phyloP scores from a whole-genome alignment of 2,888 invertebrate genomes.

The Clusia tigrina region DNA sequence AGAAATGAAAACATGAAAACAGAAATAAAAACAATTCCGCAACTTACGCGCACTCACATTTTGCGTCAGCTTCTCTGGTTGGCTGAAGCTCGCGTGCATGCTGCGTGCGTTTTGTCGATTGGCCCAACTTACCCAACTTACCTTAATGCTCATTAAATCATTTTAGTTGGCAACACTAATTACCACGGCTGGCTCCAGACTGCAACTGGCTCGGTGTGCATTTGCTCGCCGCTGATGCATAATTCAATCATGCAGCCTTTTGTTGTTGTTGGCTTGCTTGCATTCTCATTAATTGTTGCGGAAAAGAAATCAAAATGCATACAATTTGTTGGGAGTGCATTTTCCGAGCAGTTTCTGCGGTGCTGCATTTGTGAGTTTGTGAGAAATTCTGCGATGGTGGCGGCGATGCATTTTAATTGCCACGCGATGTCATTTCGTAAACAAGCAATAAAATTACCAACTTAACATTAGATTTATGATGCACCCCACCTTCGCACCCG shows the following conservation, averaged over 20 bases:
- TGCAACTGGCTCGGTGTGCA: not conserved
- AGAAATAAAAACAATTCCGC: not conserved
- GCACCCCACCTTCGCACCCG: too few species aligned
- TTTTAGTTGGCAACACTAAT: not conserved
- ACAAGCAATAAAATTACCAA: not conserved
- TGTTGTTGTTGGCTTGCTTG: not conserved
- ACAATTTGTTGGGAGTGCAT: not conserved
- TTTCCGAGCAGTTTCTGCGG: not conserved
- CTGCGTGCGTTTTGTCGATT: not conserved
- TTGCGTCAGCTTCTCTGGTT: too few species aligned
- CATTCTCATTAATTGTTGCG: not conserved
- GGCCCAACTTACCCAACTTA: not conserved
- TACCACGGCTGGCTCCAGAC: not conserved
- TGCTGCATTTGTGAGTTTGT: not conserved
- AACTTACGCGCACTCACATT: not conserved
- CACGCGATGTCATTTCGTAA: not conserved
- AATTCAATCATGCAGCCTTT: not conserved
- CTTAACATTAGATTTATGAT: not conserved
- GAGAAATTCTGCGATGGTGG: not conserved
- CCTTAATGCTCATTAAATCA: not conserved
- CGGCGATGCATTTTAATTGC: not conserved
- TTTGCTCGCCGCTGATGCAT: not conserved
- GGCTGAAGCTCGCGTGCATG: not conserved
- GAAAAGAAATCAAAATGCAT: not conserved
- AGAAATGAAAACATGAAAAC: too few species aligned